Conservation (phyloP, 2,113 vertebrate species). For the Corapipo altera region DNA sequence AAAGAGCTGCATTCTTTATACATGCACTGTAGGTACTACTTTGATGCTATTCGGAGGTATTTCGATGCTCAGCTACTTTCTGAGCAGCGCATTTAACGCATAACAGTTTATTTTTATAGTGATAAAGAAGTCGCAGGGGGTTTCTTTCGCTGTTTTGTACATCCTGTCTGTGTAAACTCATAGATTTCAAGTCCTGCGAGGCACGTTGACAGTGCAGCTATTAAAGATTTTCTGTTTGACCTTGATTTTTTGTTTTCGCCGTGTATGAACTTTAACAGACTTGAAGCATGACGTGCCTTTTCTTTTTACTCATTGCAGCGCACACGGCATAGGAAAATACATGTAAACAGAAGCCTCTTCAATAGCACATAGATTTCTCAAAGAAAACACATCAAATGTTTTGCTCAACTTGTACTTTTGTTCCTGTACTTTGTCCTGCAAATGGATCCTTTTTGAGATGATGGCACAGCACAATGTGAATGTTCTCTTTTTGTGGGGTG, state of each 20-base stretch:
- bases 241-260: slow-evolving; percentile 58
- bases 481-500: background rate
- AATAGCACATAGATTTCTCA: background rate
- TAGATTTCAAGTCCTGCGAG: background rate
- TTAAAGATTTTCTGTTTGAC: slow-evolving; percentile 49
- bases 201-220: background rate
- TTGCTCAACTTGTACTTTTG: background rate
- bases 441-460: slow-evolving; percentile 21
- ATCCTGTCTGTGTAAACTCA: slow-evolving; percentile 19
- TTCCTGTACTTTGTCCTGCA: slow-evolving; percentile 34
- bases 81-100: background rate
- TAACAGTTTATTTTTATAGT: slow-evolving; percentile 1
- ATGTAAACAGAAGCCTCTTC: slow-evolving; percentile 14
- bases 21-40: background rate
- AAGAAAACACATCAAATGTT: background rate
- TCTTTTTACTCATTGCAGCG: slow-evolving; percentile 30
- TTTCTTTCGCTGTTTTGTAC: slow-evolving; percentile 6
- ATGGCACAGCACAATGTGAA: background rate
- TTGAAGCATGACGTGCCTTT: background rate
- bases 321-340: background rate
- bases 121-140: background rate
- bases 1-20: background rate
- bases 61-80: background rate
- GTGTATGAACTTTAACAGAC: slow-evolving; percentile 58
- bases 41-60: background rate